phyloP scores from a whole-genome alignment of 2,888 invertebrate species.

The Pterobdella sp. region DNA sequence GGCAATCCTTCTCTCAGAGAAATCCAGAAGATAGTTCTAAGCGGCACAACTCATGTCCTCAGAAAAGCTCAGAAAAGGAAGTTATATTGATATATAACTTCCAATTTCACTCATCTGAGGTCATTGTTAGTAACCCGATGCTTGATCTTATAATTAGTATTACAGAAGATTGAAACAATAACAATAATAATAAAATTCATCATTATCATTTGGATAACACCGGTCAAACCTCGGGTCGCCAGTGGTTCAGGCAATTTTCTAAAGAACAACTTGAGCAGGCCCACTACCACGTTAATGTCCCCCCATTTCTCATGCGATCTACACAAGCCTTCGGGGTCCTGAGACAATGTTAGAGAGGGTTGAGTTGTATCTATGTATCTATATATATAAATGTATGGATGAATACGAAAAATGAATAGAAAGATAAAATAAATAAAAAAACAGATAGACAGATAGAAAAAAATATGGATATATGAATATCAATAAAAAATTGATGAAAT shows the following conservation, averaged over 20 bases:
- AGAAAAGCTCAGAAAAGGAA: too few species aligned
- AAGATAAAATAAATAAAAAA: too few species aligned
- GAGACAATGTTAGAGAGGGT: neutral
- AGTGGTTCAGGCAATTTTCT: constrained; percentile 85
- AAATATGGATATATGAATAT: neutral
- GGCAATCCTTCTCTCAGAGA: too few species aligned
- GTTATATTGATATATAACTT: too few species aligned
- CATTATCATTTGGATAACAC: neutral
- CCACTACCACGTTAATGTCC: constrained; percentile 89
- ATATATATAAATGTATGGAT: neutral
- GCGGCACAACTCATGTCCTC: too few species aligned
- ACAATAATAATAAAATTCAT: neutral
- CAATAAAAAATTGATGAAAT: neutral
- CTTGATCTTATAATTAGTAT: neutral
- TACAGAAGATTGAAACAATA: neutral
- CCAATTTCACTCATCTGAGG: too few species aligned
- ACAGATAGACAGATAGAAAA: too few species aligned
- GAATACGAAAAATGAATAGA: too few species aligned
- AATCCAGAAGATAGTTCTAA: too few species aligned
- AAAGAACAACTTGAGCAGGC: constrained; percentile 78
- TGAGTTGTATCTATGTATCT: neutral
- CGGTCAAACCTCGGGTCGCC: constrained; percentile 60
- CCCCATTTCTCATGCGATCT: constrained; percentile 62
- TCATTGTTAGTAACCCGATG: neutral
- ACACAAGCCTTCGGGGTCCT: constrained; percentile 47